phyloP scores from a whole-genome alignment of 2,113 vertebrate species.

The Varanus salvator region DNA sequence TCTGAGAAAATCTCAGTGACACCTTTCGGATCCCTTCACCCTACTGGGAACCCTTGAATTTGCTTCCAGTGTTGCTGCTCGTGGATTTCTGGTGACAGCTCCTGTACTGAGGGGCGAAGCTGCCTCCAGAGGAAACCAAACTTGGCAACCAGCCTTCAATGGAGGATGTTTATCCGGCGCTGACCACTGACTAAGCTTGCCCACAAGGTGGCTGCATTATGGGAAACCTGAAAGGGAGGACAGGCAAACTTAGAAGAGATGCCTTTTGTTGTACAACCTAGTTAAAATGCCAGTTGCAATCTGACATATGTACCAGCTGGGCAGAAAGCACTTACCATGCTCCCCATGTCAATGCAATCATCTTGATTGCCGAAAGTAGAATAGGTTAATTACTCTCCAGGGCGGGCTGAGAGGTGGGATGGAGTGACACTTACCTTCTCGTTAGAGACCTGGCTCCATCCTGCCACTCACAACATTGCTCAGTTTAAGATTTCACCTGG shows the following conservation, averaged over 20 bases:
- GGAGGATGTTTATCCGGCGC: neutral
- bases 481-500: neutral
- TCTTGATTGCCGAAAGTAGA: neutral
- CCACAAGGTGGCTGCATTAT: neutral
- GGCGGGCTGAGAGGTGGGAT: neutral
- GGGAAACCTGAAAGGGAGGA: neutral
- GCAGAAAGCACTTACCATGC: neutral
- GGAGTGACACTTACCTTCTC: neutral
- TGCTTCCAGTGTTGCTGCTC: too few species aligned
- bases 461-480: constrained; percentile 9
- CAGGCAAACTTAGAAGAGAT: neutral
- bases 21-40: neutral
- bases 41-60: neutral
- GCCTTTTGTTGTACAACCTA: neutral
- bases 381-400: neutral
- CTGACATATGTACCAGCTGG: neutral
- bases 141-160: neutral
- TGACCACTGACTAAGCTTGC: neutral
- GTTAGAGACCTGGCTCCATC: neutral
- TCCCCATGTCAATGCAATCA: neutral
- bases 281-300: neutral
- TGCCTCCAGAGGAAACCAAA: neutral
- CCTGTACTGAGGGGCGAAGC: neutral
- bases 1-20: neutral
- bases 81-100: too few species aligned